phyloP scores from a whole-genome alignment of 2,888 invertebrate genomes.

The Gibbula magus region DNA sequence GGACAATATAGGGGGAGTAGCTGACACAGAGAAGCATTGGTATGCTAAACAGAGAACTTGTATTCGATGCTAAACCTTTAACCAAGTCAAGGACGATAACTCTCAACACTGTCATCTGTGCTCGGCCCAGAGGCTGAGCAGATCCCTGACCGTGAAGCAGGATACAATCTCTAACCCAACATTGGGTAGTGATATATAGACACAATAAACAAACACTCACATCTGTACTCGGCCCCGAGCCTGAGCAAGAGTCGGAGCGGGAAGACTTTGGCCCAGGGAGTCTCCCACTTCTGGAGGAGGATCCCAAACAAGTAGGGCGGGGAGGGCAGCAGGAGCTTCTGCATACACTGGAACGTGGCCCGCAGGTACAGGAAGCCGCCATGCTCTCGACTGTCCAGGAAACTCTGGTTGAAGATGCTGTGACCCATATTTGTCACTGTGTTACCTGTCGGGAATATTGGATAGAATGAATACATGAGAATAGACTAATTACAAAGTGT shows the following conservation, averaged over 20 bases:
- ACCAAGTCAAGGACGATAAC: too few species aligned
- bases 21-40: too few species aligned
- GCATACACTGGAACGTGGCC: slow-evolving; percentile 87
- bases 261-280: slow-evolving; percentile 88
- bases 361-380: slow-evolving; percentile 89
- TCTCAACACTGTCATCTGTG: slow-evolving; percentile 79
- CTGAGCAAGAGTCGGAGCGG: slow-evolving; percentile 83
- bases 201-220: slow-evolving; percentile 64
- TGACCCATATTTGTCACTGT: slow-evolving; percentile 84
- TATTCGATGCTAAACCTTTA: too few species aligned
- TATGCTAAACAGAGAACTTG: too few species aligned
- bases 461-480: too few species aligned
- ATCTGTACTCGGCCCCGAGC: slow-evolving; percentile 88
- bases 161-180: too few species aligned
- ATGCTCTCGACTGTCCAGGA: slow-evolving; percentile 70
- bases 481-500: too few species aligned
- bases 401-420: slow-evolving; percentile 79
- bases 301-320: slow-evolving; percentile 88
- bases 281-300: slow-evolving; percentile 87
- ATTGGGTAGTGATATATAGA: too few species aligned
- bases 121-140: slow-evolving; percentile 88
- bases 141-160: slow-evolving; percentile 82
- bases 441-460: slow-evolving; percentile 77
- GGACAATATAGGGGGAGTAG: too few species aligned
- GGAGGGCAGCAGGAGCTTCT: slow-evolving; percentile 84